Evolutionary conservation across 2,113 vertebrate species (phyloP), one percentile per base, ranked within the genome.

Genomic region (human): DNA sequence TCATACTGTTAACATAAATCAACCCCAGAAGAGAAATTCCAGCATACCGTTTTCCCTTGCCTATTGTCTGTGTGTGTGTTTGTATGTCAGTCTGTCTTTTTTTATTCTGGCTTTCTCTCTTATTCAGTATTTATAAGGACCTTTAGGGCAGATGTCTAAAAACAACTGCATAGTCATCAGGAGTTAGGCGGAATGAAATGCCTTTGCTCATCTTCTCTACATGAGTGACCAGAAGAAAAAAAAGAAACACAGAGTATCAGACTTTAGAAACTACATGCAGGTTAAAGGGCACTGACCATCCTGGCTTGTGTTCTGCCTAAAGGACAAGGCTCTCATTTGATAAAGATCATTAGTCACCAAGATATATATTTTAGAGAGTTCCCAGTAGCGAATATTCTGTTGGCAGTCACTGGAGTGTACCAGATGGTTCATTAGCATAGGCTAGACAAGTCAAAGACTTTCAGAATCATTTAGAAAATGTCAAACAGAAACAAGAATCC

Each of bases 341-440:
- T 98, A 99, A 98, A 98, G 98, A 99, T 99, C 99, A 99, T 99
- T 99, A 99, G 99, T 99, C 98, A 98, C 98, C 98, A 97, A 99
- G 99, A 99, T 99, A 99, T 99, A 99, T 99, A 99, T 99, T 99
- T 99, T 98, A 98, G 98, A 98, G 97, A 97, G 98, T 98, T 98
- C 98, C 97, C 93, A 97, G 98, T 96, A 97, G 96, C 95, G 76
- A 96, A 98, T 97, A 97, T 98, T 98, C 98, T 96, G 98, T 98
- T 98, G 98, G 98, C 98, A 98, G 98, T 96, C 98, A 98, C 98
- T 98, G 98, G 99, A 98, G 99, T 99, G 98, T 99, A 99, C 99
- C 99, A 99, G 99, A 99, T 99, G 99, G 99, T 98, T 99, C 99
- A 99, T 99, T 99, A 99, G 98, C 98, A 98, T 98, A 97, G 98